Base-by-base conservation (phyloP, 1,140 invertebrate species). In the Zaprionus kolodkinae region DNA sequence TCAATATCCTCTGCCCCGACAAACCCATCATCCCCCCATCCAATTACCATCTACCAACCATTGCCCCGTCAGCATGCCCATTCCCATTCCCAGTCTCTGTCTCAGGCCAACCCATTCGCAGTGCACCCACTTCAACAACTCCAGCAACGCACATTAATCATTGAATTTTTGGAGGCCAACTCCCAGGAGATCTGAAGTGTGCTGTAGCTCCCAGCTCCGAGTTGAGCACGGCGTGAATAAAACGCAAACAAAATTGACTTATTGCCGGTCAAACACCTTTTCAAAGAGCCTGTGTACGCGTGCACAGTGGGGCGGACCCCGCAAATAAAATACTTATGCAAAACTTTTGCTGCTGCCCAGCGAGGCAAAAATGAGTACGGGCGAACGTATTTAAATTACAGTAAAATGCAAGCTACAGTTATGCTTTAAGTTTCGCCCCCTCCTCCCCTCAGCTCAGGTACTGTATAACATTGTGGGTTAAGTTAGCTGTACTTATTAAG, bases 191-290 rank as follows among this genome's bases (percentile, higher is more conserved):
- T 81, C 54, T 54, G 61, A 70, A 38, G 74, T 55, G 70, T 45
- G n/a, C 40, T 15, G 40, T 15, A 62, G 77, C 59, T 63, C 50
- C 21, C 56, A 52, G 54, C 33, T 21, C 21, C 21, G 21, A 21
- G 21, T 21, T 36, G 57, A 45, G 40, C 63, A 64, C 43, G 15
- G 65, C 75, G 78, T 89, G 85, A 81, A 89, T 85, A 78, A 84
- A 85, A 88, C 77, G 78, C 88, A 89, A 79, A 89, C 85, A 85
- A 89, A 89, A 89, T 89, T 89, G 85, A 89, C 85, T 89, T 89
- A 89, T 85, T 89, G 86, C 85, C 85, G 86, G 86, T 90, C 85
- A 89, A 89, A 89, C 85, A 89, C 85, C 85, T 89, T 89, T 76
- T 69, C 85, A 71, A 85, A 88, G 57, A 65, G 64, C 38, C 56